Base-by-base conservation (phyloP, 2,888 invertebrate species). In the Nebria brevicollis region DNA sequence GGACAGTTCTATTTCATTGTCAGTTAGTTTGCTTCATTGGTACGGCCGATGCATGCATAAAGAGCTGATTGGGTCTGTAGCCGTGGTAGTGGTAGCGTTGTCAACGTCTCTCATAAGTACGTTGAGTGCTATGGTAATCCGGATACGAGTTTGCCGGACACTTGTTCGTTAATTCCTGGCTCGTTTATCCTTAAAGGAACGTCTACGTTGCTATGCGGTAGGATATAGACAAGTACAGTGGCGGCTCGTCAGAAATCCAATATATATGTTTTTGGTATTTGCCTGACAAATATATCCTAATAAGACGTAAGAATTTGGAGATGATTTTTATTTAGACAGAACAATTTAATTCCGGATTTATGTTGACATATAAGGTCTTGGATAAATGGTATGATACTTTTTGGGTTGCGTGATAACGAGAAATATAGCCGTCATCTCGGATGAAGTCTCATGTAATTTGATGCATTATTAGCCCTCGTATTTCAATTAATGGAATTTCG, bases 61-160 rank as follows among this genome's bases (percentile, higher is more conserved):
- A 13, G 68, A 70, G 25, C 25, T 70, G 70, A 25, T 70, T 70
- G 70, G 34, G 34, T 70, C 25, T 25, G 70, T 15, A 34, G 13
- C 8, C 70, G 34, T 13, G 13, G 66, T 34, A 34, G 1, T 13
- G 13, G 66, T 34, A 34, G 34, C 34, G 34, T 34, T 34, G 34
- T 34, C 54, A 54, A 70, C 70, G 70, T 11, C 70, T 70, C 25
- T 66, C 70, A 11, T 70, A 70, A 70, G 70, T 70, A 13, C 70
- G 13, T 70, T 20, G 42, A 75, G 75, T 43, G 64, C 75, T 75
- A 75, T 75, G 75, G 54, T 75, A 75, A 75, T 75, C 64, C 64
- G 2, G 75, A 75, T 75, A 75, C 75, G 20, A 75, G 75, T 75
- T 70, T 75, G 75, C 75, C 75, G 75, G 75, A 75, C 75, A 75